Base-by-base conservation (phyloP, 2,888 invertebrate genomes). In the Bimastos eiseni region DNA sequence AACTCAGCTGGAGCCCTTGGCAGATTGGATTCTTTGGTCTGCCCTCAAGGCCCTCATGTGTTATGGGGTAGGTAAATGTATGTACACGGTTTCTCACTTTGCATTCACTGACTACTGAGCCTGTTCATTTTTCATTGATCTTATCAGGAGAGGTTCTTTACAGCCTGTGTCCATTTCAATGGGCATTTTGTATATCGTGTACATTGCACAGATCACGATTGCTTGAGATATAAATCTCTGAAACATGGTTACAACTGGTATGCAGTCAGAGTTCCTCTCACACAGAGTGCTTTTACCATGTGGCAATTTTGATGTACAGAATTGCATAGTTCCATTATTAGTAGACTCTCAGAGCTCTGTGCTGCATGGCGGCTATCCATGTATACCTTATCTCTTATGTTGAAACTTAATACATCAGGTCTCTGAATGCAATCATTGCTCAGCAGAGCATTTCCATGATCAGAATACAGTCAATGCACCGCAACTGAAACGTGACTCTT, bases 111-210 rank as follows among this genome's bases (percentile, higher is more conserved):
- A 70, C 70, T 6, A 11, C 17, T 70, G n/a, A 70, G 70, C 70
- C 70, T 70, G 70, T n/a, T 70, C 70, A 70, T 70, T 70, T n/a
- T 70, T 70, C 70, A 70, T 70, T 70, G 70, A 70, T 70, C n/a
- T 70, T 70, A 70, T 70, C 70, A 70, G 70, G 30, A n/a, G 30
- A 70, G 70, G n/a, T 70, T 70, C 70, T 70, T 70, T 70, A 70
- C 70, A 0, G 70, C 70, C 4, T 70, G 6, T 70, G 11, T n/a
- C 70, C 70, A 70, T 70, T 70, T 70, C 30, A 70, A 70, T 70
- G 70, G 70, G n/a, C 70, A 70, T 70, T 70, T 70, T 70, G 70
- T 8, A n/a, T 70, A 30, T 13, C n/a, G 8, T 70, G n/a, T n/a
- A 49, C 17, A 30, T 8, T 70, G 70, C 8, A 70, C 70, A 70